phyloP scores from a whole-genome alignment of 2,888 invertebrate species.

The Brachyptera risi region DNA sequence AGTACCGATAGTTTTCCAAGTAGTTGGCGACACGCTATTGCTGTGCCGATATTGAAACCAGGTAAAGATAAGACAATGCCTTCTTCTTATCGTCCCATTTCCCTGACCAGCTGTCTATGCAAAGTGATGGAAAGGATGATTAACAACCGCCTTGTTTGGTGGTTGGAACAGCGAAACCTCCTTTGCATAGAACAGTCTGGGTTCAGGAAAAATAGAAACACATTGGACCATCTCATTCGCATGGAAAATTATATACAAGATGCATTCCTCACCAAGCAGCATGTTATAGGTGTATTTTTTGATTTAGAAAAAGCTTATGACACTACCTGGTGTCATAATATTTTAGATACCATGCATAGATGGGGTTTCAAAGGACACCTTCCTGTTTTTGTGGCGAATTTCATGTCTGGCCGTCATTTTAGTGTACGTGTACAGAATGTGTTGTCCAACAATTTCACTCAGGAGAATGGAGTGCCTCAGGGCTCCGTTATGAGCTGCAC shows the following conservation, averaged over 20 bases:
- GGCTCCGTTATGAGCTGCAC: slow-evolving; percentile 21
- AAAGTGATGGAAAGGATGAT: slow-evolving; percentile 36
- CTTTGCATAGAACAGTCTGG: slow-evolving; percentile 27
- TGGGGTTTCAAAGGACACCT: slow-evolving; percentile 31
- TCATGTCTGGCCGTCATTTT: slow-evolving; percentile 19
- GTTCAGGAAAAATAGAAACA: too few species aligned
- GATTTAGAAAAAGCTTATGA: too few species aligned
- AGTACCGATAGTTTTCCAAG: slow-evolving; percentile 3
- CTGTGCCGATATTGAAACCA: slow-evolving; percentile 9
- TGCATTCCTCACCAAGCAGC: slow-evolving; percentile 32
- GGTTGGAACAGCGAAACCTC: slow-evolving; percentile 30
- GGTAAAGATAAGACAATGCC: neutral
- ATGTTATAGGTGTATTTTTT: too few species aligned
- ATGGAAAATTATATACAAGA: slow-evolving; percentile 33
- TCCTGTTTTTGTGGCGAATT: slow-evolving; percentile 27
- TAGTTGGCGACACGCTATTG: slow-evolving; percentile 9
- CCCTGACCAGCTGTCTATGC: slow-evolving; percentile 36
- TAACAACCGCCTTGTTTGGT: slow-evolving; percentile 33
- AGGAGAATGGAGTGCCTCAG: too few species aligned
- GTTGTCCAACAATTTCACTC: too few species aligned
- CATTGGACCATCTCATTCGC: too few species aligned
- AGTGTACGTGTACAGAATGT: slow-evolving; percentile 7
- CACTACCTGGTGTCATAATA: slow-evolving; percentile 31
- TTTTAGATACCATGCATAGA: slow-evolving; percentile 23
- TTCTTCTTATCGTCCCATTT: slow-evolving; percentile 35